A percentile compares a stretch with the other conserved stretches of the same genome.
Evolutionary conservation across 2,797 vertebrate species (phyloP).

Genomic region (Myioborus miniatus): DNA sequence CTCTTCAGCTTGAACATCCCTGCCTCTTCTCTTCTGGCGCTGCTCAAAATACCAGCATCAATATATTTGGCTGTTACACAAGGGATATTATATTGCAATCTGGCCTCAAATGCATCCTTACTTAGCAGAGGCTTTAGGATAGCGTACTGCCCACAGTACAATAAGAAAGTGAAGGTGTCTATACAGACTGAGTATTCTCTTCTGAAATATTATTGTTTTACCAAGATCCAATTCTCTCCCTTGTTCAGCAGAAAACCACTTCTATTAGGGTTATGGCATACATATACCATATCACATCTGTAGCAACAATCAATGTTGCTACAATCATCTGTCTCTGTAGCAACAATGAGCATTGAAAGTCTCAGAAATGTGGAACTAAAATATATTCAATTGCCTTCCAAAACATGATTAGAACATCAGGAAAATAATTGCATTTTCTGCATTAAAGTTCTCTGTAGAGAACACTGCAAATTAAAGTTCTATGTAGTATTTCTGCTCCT

Average conservation of each 20-base stretch:
- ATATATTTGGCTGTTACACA: neutral
- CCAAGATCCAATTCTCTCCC: neutral
- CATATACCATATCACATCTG: neutral
- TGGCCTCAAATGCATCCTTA: neutral
- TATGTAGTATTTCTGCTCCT: neutral
- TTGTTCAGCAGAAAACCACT: neutral
- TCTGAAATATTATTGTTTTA: neutral
- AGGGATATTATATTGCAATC: neutral
- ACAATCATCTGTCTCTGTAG: neutral
- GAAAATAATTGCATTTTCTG: neutral
- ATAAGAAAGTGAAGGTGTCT: neutral
- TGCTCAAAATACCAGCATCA: neutral
- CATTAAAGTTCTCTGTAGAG: neutral
- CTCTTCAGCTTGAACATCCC: neutral
- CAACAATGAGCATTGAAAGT: neutral
- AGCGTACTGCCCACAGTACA: neutral
- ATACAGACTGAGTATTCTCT: neutral
- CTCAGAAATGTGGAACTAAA: neutral
- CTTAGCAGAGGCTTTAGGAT: neutral
- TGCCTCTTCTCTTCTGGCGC: fast-evolving
- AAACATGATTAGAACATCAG: neutral
- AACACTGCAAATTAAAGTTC: neutral
- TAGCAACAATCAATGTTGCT: neutral
- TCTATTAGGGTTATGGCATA: neutral
- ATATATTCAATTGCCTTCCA: neutral